phyloP scores from a whole-genome alignment of 2,888 invertebrate species.

The Cacoxenus indagator region DNA sequence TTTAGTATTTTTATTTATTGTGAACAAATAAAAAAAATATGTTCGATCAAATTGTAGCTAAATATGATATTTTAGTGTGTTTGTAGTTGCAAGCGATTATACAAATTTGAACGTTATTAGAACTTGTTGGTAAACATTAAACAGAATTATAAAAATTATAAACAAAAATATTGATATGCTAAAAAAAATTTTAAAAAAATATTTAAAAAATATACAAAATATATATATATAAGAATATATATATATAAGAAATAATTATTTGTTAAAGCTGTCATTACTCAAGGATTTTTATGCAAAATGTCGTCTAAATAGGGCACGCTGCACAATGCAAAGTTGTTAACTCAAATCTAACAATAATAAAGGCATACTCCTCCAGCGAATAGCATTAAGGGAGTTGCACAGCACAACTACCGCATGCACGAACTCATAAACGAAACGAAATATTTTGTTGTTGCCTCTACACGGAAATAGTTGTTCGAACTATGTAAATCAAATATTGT shows the following conservation, averaged over 20 bases:
- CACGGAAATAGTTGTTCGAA: no score
- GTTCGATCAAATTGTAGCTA: not conserved
- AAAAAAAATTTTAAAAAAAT: not conserved
- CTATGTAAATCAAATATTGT: no score
- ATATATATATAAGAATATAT: not conserved
- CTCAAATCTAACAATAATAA: no score
- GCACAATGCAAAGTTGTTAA: no score
- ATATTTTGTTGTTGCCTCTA: no score
- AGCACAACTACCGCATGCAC: no score
- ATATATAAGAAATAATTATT: not conserved
- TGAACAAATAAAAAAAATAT: not conserved
- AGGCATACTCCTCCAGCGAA: no score
- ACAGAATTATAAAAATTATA: no score
- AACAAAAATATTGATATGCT: not conserved
- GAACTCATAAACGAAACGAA: no score
- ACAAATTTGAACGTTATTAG: not conserved
- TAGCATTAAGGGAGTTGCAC: no score
- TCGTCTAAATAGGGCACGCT: not conserved
- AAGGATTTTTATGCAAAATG: constrained; percentile 7
- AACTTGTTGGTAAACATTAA: no score
- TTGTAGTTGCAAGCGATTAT: not conserved
- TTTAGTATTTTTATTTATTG: constrained; percentile 16
- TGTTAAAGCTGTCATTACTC: constrained; percentile 14
- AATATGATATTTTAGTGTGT: not conserved
- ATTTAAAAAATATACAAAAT: not conserved